Base-by-base conservation (phyloP, 2,888 invertebrate species). In the Nipponacmea schrenckii region DNA sequence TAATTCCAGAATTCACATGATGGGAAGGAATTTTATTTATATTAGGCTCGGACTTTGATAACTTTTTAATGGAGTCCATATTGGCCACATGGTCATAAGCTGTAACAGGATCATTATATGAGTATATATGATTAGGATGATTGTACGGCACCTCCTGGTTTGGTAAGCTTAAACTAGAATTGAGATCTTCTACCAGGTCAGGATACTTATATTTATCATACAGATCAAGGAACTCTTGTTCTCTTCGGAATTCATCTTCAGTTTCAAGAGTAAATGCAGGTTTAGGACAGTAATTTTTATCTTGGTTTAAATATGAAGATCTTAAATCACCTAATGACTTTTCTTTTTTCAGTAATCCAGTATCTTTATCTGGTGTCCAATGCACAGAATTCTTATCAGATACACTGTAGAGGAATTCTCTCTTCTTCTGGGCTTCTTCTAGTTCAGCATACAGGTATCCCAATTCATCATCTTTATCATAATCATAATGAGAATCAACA, bases 321-420 rank as follows among this genome's bases (percentile, higher is more conserved):
- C 76, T 93, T 14, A 96, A 91, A 88, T 96, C 94, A 87, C 95
- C 94, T 0, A 96, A 95, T 0, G 96, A 96, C 85, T 94, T 94
- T 86, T 96, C 95, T 87, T 94, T 95, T 56, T 93, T 92, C 82
- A 94, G 91, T 50, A 97, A 89, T 0, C 95, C 94, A 77, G 93
- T 91, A 84, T 96, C 96, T 46, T 92, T 92, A 20, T 81, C 77
- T 10, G 83, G 84, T 76, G 91, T 92, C 96, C 96, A 96, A 76
- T 93, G 92, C 64, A 93, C 91, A 66, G 93, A 92, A 71, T 93
- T 93, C 0, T 93, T 89, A 81, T 94, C 93, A 83, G 93, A 93
- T 0, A 95, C 93, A 65, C 93, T 92, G 89, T 94, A 96, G 24
- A 96, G 90, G 81, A 96, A 93, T 85, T 95, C 95, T 77, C 94